A percentile compares a stretch with the other conserved stretches of the same genome.
Evolutionary conservation across 92 coral and sea anemone genomes (phyloP).

Genomic region (Galaxea fascicularis): DNA sequence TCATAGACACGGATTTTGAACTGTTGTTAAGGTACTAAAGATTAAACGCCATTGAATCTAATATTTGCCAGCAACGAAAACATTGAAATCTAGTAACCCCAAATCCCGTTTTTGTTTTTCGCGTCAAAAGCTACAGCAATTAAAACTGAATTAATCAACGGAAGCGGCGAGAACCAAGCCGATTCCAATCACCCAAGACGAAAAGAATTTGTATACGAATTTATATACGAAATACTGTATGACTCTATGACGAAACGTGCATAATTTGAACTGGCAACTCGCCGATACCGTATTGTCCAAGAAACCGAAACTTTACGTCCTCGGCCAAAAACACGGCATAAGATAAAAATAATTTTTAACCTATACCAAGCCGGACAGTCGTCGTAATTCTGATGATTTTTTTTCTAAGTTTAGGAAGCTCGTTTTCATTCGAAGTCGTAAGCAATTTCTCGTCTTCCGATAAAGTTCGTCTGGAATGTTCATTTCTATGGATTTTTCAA

Average conservation of each 20-base stretch:
- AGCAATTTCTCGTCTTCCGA: neutral
- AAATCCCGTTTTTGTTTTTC: neutral
- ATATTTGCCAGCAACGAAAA: neutral
- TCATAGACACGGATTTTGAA: neutral
- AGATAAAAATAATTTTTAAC: neutral
- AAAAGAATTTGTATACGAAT: neutral
- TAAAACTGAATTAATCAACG: neutral
- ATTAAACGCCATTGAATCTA: neutral
- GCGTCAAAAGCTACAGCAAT: neutral
- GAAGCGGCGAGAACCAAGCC: neutral
- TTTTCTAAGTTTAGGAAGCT: neutral
- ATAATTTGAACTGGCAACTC: neutral
- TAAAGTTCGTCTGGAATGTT: conserved; percentile 37
- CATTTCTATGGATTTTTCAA: neutral
- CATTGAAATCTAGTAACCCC: neutral
- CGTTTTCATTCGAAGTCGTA: neutral
- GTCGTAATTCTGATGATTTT: neutral
- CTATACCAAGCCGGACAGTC: neutral
- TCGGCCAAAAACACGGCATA: conserved; percentile 10
- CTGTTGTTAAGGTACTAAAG: neutral
- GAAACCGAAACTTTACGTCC: neutral
- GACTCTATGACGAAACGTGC: neutral
- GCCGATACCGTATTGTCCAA: conserved; percentile 1
- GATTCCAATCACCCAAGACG: neutral
- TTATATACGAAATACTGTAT: neutral